A percentile compares a stretch with the other conserved stretches of the same genome.
phyloP scores from a whole-genome alignment of 2,797 vertebrate genomes.

The Channallabes apus region DNA sequence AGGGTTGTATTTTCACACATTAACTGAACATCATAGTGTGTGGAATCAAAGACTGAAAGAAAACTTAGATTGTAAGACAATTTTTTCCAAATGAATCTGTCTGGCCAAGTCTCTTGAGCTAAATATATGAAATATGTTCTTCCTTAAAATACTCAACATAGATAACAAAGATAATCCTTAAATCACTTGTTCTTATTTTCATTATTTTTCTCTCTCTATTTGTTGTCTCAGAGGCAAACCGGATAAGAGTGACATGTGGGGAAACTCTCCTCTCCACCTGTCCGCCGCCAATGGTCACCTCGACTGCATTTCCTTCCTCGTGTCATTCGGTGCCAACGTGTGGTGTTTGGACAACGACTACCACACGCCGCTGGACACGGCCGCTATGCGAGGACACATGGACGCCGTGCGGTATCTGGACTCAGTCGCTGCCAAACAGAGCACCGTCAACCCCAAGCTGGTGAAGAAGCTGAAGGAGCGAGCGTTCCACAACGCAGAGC shows the following conservation, averaged over 20 bases:
- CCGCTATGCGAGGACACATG: conserved; percentile 91
- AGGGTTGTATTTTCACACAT: too few species aligned
- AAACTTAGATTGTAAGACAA: too few species aligned
- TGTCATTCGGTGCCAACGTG: conserved; percentile 93
- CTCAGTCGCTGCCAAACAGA: conserved; percentile 92
- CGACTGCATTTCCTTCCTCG: conserved; percentile 91
- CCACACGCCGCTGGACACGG: conserved; percentile 95
- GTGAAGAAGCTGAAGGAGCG: conserved; percentile 90
- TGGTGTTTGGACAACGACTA: conserved; percentile 98
- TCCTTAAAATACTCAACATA: not conserved
- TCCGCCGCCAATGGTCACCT: conserved; percentile 90
- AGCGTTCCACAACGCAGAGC: conserved; percentile 84
- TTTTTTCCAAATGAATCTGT: too few species aligned
- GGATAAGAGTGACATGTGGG: conserved; percentile 97
- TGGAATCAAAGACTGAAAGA: too few species aligned
- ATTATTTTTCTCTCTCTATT: not conserved
- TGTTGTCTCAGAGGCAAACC: conserved; percentile 82
- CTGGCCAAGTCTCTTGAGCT: not conserved
- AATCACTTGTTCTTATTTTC: not conserved
- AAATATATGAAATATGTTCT: not conserved
- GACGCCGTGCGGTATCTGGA: conserved; percentile 93
- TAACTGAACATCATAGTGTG: too few species aligned
- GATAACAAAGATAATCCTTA: not conserved
- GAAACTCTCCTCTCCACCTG: conserved; percentile 92
- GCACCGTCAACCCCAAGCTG: conserved; percentile 87